Conservation (phyloP, 1,140 invertebrate species). For the Andrena cerasifolii region DNA sequence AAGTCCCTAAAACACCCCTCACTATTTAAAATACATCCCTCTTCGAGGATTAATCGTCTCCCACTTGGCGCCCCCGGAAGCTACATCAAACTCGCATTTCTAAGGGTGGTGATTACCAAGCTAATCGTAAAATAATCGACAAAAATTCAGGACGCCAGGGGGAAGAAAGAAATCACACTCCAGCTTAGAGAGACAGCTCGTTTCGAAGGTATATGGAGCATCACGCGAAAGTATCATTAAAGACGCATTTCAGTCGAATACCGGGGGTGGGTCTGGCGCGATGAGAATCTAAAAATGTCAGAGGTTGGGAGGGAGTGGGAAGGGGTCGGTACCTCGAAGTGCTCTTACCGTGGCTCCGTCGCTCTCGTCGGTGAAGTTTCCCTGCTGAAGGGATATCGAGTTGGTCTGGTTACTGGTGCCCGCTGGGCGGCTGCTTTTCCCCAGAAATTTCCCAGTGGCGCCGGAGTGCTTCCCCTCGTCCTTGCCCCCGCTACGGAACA, state of each 20-base stretch:
- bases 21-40: no score
- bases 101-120: background rate
- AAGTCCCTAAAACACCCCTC: no score
- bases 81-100: background rate
- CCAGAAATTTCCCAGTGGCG: constrained; percentile 86
- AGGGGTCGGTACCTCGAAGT: background rate
- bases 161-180: background rate
- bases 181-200: background rate
- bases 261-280: background rate
- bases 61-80: background rate
- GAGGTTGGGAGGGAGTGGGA: background rate
- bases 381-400: constrained; percentile 84
- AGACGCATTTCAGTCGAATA: constrained; percentile 13
- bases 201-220: background rate
- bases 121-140: background rate
- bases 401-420: constrained; percentile 79
- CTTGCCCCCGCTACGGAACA: constrained; percentile 87
- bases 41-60: background rate
- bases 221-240: constrained; percentile 28
- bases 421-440: constrained; percentile 81
- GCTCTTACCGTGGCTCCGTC: constrained; percentile 80
- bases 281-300: constrained; percentile 9
- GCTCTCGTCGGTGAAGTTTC: constrained; percentile 87
- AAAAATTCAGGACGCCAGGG: background rate
- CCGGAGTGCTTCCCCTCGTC: constrained; percentile 86